Evolutionary conservation across 1,140 invertebrate genomes (phyloP), one percentile per base, ranked within the genome.

Genomic region (Drosophila tsacasi): DNA sequence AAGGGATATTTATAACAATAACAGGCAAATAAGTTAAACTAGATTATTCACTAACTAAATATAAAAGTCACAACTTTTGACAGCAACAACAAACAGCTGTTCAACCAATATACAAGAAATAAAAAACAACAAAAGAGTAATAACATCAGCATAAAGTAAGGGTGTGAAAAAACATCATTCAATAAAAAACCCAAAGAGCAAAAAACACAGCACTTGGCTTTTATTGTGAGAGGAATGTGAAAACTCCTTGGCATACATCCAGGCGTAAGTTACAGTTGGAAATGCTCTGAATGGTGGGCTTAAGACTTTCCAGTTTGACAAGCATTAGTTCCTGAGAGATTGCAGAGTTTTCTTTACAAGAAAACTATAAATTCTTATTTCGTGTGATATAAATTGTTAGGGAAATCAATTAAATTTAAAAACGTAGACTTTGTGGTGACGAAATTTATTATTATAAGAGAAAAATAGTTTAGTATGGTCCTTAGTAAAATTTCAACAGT

Each of bases 101-200:
- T 72, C 60, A 71, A 67, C 58, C 78, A 69, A 68, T 77, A 69
- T 86, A 87, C 72, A 87, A 83, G 44, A 79, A 85, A 76, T 80
- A 60, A 66, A 82, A 64, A 83, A 74, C 54, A 76, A 76, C 49
- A 76, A 76, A 23, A 60, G 44, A 35, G 60, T 55, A 73, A 54
- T 23, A 60, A 77, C 49, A 74, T 44, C 52, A 46, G 35, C 47
- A 68, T 46, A 25, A 44, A 50, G n/a, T 46, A 77, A 66, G 67
- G 76, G 49, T 66, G 57, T 81, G 59, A 81, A 75, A 64, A 47
- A 89, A 81, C 73, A 87, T 63, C 85, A 63, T 87, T 84, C 83
- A 86, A 86, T 86, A 87, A 87, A 68, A 65, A 67, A 89, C 81
- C 81, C 79, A 62, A 76, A 81, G 69, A 87, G 77, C 73, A 89